phyloP scores from a whole-genome alignment of 2,113 vertebrate species.

The Polyodon spathula region DNA sequence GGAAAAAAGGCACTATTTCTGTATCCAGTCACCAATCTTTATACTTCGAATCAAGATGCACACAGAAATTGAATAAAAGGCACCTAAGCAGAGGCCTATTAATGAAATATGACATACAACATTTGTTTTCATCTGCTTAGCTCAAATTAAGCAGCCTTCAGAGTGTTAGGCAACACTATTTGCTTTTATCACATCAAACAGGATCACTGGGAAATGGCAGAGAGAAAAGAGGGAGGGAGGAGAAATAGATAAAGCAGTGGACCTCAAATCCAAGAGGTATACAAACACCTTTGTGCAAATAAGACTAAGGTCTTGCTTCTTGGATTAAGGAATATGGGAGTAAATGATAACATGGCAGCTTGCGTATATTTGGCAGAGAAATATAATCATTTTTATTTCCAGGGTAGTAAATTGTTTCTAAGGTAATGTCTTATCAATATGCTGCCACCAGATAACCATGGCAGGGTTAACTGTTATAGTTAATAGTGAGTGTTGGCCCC shows the following conservation, averaged over 20 bases:
- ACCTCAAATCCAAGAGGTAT: slow-evolving; percentile 25
- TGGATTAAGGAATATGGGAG: too few species aligned
- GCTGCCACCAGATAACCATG: too few species aligned
- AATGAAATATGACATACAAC: slow-evolving; percentile 59
- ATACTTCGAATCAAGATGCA: slow-evolving; percentile 60
- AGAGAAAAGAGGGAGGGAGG: slow-evolving; percentile 42
- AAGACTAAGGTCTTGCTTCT: not conserved
- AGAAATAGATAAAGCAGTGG: slow-evolving; percentile 44
- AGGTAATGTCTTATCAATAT: too few species aligned
- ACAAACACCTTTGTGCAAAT: slow-evolving; percentile 1
- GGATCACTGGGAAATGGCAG: slow-evolving; percentile 31
- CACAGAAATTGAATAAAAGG: slow-evolving; percentile 55
- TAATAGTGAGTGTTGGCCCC: too few species aligned
- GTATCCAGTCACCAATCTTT: slow-evolving; percentile 61
- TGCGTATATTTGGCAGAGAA: too few species aligned
- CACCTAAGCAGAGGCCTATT: slow-evolving; percentile 50
- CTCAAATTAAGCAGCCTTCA: slow-evolving; percentile 59
- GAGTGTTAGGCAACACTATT: slow-evolving; percentile 64
- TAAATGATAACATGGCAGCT: too few species aligned
- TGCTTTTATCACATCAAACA: slow-evolving; percentile 66
- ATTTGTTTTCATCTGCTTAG: slow-evolving; percentile 64
- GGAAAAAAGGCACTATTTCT: slow-evolving; percentile 49
- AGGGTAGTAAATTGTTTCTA: too few species aligned
- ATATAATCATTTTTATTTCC: too few species aligned
- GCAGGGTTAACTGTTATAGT: too few species aligned